Conservation (phyloP, 1,140 invertebrate genomes). For the Dreissena rostriformis region DNA sequence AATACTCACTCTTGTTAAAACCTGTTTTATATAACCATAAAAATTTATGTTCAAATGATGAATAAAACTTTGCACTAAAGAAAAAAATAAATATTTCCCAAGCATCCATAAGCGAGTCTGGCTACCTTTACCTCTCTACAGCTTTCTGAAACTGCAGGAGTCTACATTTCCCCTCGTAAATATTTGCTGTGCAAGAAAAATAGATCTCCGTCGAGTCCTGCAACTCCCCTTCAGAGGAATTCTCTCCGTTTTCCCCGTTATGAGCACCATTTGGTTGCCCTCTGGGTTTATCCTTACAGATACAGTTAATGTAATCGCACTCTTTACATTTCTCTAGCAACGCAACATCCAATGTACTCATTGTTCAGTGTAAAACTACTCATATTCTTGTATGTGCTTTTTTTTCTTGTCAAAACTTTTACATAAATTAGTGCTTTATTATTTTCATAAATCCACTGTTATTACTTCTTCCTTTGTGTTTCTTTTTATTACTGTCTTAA, state of each 20-base stretch:
- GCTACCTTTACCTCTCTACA: conserved; percentile 32
- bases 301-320: conserved; percentile 55
- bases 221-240: conserved; percentile 30
- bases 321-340: conserved; percentile 12
- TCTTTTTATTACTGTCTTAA: too few relatives aligned
- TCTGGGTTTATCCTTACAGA: conserved; percentile 20
- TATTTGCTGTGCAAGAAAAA: conserved; percentile 51
- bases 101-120: background rate
- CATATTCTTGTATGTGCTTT: too few relatives aligned
- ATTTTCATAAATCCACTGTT: too few relatives aligned
- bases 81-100: too few relatives aligned
- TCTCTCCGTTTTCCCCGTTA: conserved; percentile 34
- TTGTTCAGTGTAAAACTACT: background rate
- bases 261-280: background rate
- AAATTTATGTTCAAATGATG: too few relatives aligned
- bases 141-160: conserved; percentile 51
- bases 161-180: conserved; percentile 54
- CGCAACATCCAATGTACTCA: conserved; percentile 11
- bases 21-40: too few relatives aligned
- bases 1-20: too few relatives aligned
- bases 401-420: too few relatives aligned
- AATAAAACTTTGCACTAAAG: too few relatives aligned
- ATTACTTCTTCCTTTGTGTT: too few relatives aligned
- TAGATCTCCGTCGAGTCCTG: conserved; percentile 46
- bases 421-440: too few relatives aligned